These are phyloP conservation scores for Limnodromus scolopaceus DNA, from an alignment of 2,797 vertebrate species.

Conservation along the genomic window DNA sequence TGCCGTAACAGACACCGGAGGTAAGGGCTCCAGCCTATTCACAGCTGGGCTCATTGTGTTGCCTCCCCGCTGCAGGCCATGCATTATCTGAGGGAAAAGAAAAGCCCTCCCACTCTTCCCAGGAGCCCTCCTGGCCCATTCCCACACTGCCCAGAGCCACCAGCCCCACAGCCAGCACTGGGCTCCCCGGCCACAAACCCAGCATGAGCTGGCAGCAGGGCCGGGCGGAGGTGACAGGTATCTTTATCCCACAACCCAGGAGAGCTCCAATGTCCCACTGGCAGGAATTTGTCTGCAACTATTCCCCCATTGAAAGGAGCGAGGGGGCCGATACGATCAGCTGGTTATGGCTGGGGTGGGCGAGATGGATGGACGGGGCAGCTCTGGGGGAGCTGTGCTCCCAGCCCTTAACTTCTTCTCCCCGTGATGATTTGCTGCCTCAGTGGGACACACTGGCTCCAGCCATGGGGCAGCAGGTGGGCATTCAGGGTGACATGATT, in stretches of 20 bases:
- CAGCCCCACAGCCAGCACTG: conserved; percentile 33
- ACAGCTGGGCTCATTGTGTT: conserved; percentile 65
- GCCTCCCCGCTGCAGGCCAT: conserved; percentile 31
- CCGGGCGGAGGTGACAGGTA: conserved; percentile 83
- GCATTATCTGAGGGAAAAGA: conserved; percentile 60
- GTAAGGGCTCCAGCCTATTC: not conserved
- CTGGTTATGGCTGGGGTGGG: conserved; percentile 80
- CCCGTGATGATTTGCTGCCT: conserved; percentile 70
- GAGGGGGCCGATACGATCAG: conserved; percentile 83
- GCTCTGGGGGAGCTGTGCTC: conserved; percentile 72
- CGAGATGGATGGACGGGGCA: conserved; percentile 72
- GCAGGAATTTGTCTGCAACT: conserved; percentile 88
- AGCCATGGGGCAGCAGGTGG: not conserved
- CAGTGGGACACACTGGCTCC: not conserved
- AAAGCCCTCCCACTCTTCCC: conserved; percentile 41
- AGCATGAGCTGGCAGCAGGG: conserved; percentile 71
- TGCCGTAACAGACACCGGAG: rapidly evolving
- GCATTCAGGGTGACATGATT: not conserved
- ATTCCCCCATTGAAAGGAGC: conserved; percentile 79
- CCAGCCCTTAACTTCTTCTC: conserved; percentile 83
- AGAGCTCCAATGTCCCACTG: conserved; percentile 82
- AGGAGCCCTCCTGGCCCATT: conserved; percentile 33
- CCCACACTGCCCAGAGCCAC: not conserved
- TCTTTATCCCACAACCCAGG: conserved; percentile 84
- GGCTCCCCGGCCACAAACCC: conserved; percentile 65